These are phyloP conservation scores for Camptogramma bilineatum DNA, from an alignment of 2,888 invertebrate species.

Conservation along the genomic window DNA sequence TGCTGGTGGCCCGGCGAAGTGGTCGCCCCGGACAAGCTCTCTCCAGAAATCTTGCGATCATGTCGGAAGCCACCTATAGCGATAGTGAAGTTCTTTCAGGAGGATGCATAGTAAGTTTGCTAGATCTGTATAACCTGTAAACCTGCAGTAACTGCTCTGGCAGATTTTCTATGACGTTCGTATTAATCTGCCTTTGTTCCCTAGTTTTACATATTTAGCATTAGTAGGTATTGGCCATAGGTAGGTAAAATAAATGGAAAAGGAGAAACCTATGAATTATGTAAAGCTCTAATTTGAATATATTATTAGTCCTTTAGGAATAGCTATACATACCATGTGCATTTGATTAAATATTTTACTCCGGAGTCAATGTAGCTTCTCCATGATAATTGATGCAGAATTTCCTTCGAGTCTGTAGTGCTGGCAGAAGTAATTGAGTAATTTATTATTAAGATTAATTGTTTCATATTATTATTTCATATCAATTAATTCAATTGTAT, in stretches of 20 bases:
- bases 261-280: conserved; percentile 13
- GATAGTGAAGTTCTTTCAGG: conserved; percentile 94
- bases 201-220: conserved; percentile 45
- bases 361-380: background rate
- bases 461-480: too few species aligned
- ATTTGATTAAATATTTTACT: background rate
- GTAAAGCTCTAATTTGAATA: conserved; percentile 8
- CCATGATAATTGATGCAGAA: background rate
- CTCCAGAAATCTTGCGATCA: conserved; percentile 88
- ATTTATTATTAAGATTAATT: too few species aligned
- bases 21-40: conserved; percentile 86
- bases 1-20: conserved; percentile 96
- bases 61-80: conserved; percentile 91
- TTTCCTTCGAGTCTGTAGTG: background rate
- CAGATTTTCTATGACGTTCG: background rate
- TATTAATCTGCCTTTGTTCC: conserved; percentile 47
- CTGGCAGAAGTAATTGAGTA: too few species aligned
- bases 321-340: background rate
- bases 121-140: conserved; percentile 15
- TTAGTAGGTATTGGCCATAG: background rate
- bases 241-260: background rate
- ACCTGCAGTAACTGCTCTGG: background rate
- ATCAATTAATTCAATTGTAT: too few species aligned
- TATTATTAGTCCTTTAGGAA: background rate
- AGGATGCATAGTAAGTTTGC: conserved; percentile 91